Base-by-base conservation (phyloP, 2,888 invertebrate genomes). In the Tuta absoluta region DNA sequence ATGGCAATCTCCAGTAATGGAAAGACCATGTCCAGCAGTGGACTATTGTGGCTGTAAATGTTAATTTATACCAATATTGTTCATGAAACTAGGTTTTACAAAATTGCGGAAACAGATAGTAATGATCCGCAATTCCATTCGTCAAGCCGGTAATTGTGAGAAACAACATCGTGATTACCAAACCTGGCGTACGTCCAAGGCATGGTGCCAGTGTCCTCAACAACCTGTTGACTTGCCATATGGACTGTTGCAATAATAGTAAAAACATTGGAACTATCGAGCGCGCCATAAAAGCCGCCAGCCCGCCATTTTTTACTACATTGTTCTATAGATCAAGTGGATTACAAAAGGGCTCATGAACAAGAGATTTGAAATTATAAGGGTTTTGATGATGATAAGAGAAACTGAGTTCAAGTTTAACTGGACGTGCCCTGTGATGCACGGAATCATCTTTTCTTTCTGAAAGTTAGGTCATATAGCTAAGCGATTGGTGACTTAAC, bases 171-270 rank as follows among this genome's bases (percentile, higher is more conserved):
- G 76, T 81, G 80, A 82, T 85, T 84, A 84, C 72, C 67, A 71
- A 66, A 69, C 67, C 78, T 89, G 90, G 90, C 86, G 70, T 65
- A 66, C 68, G 74, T 81, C 89, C 90, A 90, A 79, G 70, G 84
- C 84, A 78, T 76, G 66, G 71, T 79, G 86, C 88, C 88, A 88
- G 82, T 79, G 72, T 75, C 72, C 73, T 73, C 67, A 64, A 21
- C 67, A 72, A 88, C 88, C 84, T 89, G 89, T 89, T 89, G 89
- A 82, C 72, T 80, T 68, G 68, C 77, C 77, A 80, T 79, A 77
- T 71, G 70, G 64, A 67, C 63, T 63, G 58, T 65, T 19, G 65
- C 28, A 45, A 65, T 57, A 62, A 59, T 59, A 62, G 45, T 21
- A 45, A 28, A 58, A 62, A 37, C 38, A 59, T 58, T 19, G 28